Evolutionary conservation across 2,888 invertebrate genomes (phyloP).

Genomic region (Diadromus collaris): DNA sequence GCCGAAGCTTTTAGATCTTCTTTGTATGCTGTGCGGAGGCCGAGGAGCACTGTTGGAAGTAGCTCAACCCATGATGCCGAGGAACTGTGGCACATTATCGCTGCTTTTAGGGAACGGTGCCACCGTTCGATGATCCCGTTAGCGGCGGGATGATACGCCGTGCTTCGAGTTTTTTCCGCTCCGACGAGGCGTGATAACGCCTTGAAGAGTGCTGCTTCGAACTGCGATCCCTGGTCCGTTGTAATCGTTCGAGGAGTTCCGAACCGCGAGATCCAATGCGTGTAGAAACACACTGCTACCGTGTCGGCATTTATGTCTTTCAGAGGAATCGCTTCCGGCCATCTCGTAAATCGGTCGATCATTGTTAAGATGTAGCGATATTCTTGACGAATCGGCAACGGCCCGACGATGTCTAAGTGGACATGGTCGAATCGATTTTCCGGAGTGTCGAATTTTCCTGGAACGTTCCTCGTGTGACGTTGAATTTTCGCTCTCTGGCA

Average conservation of each 20-base stretch:
- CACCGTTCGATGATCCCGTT: constrained; percentile 42
- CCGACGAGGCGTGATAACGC: constrained; percentile 13
- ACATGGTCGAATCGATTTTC: constrained; percentile 61
- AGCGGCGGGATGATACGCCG: constrained; percentile 31
- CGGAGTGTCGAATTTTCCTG: constrained; percentile 59
- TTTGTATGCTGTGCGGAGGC: constrained; percentile 13
- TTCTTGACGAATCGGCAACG: constrained; percentile 42
- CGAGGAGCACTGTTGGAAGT: constrained; percentile 33
- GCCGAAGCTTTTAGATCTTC: constrained; percentile 25
- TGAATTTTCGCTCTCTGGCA: constrained; percentile 73
- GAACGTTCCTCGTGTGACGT: constrained; percentile 64
- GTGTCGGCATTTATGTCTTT: constrained; percentile 47
- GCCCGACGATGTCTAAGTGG: constrained; percentile 60
- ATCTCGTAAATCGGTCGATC: constrained; percentile 55
- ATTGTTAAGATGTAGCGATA: constrained; percentile 59
- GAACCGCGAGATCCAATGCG: constrained; percentile 26
- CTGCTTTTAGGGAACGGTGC: constrained; percentile 39
- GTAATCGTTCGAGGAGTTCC: constrained; percentile 34
- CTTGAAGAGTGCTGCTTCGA: constrained; percentile 30
- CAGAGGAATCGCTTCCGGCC: constrained; percentile 58
- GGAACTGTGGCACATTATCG: constrained; percentile 24
- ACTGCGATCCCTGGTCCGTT: constrained; percentile 30
- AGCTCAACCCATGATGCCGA: constrained; percentile 21
- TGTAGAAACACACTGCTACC: constrained; percentile 45
- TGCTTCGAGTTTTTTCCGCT: constrained; percentile 20